phyloP scores from a whole-genome alignment of 2,113 vertebrate genomes.

The Dascyllus trimaculatus region DNA sequence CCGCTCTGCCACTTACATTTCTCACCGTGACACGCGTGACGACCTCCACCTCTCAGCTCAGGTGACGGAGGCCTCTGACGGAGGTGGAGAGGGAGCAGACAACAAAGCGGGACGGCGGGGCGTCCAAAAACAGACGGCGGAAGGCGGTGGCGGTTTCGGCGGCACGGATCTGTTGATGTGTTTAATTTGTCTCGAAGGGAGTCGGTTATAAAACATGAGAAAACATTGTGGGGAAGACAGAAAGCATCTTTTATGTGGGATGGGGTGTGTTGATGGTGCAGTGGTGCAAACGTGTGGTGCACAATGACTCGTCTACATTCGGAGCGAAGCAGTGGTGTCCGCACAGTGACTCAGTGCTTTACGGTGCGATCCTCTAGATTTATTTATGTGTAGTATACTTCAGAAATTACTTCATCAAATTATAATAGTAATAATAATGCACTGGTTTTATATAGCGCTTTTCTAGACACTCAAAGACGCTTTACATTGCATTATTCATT shows the following conservation, averaged over 20 bases:
- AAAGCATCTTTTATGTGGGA: constrained; percentile 16
- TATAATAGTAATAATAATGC: too few species aligned
- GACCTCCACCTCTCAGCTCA: constrained; percentile 64
- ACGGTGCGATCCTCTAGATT: not conserved
- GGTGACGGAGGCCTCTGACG: constrained; percentile 59
- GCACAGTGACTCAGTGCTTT: not conserved
- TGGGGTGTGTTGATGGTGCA: constrained; percentile 13
- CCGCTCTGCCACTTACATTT: constrained; percentile 72
- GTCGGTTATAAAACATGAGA: not conserved
- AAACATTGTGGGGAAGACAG: not conserved
- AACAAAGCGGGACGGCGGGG: constrained; percentile 33
- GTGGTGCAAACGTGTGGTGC: constrained; percentile 12
- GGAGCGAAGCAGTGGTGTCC: not conserved
- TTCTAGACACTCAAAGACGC: too few species aligned
- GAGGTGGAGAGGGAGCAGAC: constrained; percentile 54
- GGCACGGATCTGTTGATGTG: not conserved
- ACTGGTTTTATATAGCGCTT: too few species aligned
- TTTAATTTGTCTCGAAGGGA: constrained; percentile 15
- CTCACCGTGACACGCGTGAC: constrained; percentile 74
- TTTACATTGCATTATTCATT: too few species aligned
- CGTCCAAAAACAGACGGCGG: constrained; percentile 40
- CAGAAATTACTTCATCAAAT: too few species aligned
- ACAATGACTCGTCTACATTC: constrained; percentile 18
- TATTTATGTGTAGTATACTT: too few species aligned
- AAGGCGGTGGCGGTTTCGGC: not conserved